Evolutionary conservation across 2,797 vertebrate species (phyloP).

Genomic region (Chaetophractus vellerosus): DNA sequence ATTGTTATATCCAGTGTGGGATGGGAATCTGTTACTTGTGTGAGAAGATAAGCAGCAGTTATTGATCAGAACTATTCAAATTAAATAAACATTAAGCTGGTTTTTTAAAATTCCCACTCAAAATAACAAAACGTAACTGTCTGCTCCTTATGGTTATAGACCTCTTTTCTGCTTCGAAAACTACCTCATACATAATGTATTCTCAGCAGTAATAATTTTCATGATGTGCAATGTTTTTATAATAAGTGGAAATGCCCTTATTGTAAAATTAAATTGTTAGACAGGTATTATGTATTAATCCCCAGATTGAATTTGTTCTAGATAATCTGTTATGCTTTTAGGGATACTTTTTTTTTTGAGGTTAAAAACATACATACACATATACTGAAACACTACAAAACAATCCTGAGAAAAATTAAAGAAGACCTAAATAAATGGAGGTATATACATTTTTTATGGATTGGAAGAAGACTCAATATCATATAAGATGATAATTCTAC

Average conservation of each 20-base stretch:
- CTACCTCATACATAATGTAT: constrained; percentile 22
- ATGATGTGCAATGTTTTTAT: not conserved
- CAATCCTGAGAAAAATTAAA: not conserved
- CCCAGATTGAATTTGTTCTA: constrained; percentile 40
- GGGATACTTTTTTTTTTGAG: not conserved
- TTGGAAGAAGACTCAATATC: not conserved
- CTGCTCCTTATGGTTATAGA: not conserved
- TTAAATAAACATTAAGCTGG: constrained; percentile 18
- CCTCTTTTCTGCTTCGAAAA: constrained; percentile 25
- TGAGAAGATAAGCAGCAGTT: not conserved
- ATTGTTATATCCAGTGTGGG: not conserved
- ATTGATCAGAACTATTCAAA: constrained; percentile 24
- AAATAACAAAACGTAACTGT: constrained; percentile 28
- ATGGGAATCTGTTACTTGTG: not conserved
- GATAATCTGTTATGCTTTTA: not conserved
- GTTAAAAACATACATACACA: not conserved
- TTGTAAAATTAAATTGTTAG: constrained; percentile 32
- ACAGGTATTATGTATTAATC: not conserved
- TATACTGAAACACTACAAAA: not conserved
- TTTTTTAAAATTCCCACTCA: constrained; percentile 22
- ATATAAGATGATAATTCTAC: not conserved
- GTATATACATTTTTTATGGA: not conserved
- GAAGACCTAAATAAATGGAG: constrained; percentile 17
- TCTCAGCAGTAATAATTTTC: constrained; percentile 27
- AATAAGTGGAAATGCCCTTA: not conserved